These are phyloP conservation scores for Cyphomyrus plagiostoma DNA, from an alignment of 2,113 vertebrate genomes.

Conservation along the genomic window DNA sequence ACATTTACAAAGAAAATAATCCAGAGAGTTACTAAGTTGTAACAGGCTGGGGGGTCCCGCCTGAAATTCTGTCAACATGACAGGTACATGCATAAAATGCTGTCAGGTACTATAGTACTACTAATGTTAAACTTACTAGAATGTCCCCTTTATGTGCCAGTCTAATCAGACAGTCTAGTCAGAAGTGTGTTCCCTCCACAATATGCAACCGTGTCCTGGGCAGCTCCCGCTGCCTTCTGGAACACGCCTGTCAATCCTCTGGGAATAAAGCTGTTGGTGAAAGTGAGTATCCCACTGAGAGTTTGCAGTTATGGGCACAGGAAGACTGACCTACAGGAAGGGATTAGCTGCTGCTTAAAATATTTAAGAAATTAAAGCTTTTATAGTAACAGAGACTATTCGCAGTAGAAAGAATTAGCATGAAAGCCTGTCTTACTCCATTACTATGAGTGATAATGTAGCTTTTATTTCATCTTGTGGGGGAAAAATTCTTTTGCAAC, in stretches of 20 bases:
- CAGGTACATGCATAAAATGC: not conserved
- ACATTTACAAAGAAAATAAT: not conserved
- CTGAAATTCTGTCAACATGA: not conserved
- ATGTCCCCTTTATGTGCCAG: not conserved
- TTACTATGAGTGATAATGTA: not conserved
- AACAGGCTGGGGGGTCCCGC: not conserved
- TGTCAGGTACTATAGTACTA: not conserved
- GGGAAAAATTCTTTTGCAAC: not conserved
- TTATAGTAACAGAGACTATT: not conserved
- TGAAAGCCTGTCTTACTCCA: not conserved
- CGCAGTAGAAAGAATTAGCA: not conserved
- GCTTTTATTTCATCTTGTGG: not conserved
- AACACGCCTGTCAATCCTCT: not conserved
- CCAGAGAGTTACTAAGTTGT: not conserved
- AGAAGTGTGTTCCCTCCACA: not conserved
- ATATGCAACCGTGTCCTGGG: not conserved
- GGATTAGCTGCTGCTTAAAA: not conserved
- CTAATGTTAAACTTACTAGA: not conserved
- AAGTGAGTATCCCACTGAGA: not conserved
- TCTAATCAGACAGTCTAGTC: not conserved
- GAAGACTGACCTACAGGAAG: not conserved
- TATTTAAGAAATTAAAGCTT: not conserved
- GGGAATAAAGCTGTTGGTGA: not conserved
- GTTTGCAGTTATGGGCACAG: not conserved
- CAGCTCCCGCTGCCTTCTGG: not conserved